These are phyloP conservation scores for Himalopsyche phryganea DNA, from an alignment of 1,140 invertebrate species.

Conservation along the genomic window DNA sequence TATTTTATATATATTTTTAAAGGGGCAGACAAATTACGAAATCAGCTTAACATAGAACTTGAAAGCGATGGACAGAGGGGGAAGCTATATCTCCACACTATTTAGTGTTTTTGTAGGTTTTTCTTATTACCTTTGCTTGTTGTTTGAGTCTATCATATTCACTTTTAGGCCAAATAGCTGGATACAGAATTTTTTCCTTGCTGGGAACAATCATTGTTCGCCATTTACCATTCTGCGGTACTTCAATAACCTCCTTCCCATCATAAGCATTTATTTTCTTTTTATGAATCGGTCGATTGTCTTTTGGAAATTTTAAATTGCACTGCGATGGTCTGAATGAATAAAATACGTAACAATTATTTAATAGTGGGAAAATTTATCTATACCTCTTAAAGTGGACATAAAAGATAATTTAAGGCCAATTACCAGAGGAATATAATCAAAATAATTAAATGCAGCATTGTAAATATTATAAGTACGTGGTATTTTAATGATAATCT, in stretches of 20 bases:
- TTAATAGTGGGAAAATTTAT: background rate
- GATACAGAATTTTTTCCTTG: slow-evolving; percentile 42
- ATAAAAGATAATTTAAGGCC: background rate
- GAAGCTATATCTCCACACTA: too few relatives aligned
- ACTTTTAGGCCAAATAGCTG: slow-evolving; percentile 42
- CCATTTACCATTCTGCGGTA: slow-evolving; percentile 29
- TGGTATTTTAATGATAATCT: slow-evolving; percentile 1
- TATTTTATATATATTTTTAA: background rate
- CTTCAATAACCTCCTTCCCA: slow-evolving; percentile 21
- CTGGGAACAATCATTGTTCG: slow-evolving; percentile 40
- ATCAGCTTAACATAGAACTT: too few relatives aligned
- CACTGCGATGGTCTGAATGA: slow-evolving; percentile 25
- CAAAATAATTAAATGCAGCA: background rate
- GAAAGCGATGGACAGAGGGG: too few relatives aligned
- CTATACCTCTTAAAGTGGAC: background rate
- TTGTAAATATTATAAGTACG: background rate
- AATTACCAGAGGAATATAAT: background rate
- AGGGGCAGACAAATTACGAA: too few relatives aligned
- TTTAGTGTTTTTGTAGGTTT: too few relatives aligned
- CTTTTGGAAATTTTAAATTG: slow-evolving; percentile 31
- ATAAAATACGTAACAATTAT: background rate
- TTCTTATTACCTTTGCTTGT: slow-evolving; percentile 43
- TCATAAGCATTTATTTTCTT: slow-evolving; percentile 25
- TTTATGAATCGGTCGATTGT: slow-evolving; percentile 29
- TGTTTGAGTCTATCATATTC: slow-evolving; percentile 43